Base-by-base conservation (phyloP, 2,797 vertebrate species). In the Salmo trutta region DNA sequence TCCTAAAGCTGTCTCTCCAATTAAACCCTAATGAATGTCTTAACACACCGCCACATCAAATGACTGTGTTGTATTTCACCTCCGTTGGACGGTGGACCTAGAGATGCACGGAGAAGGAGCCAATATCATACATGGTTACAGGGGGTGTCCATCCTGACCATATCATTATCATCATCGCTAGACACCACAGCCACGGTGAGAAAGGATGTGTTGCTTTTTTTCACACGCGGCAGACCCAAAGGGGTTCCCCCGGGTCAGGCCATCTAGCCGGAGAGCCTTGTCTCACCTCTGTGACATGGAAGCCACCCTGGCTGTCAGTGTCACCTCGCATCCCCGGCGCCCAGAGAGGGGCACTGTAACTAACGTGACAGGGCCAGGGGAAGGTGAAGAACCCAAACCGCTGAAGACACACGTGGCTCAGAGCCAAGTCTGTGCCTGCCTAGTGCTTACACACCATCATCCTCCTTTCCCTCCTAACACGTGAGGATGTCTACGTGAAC, bases 401-500 rank as follows among this genome's bases (percentile, higher is more conserved):
- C 89, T 91, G 88, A 74, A 90, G 92, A 93, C 93, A 93, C 88
- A 87, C 84, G 89, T 91, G 90, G 93, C 93, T 93, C 88, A 81
- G 79, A 93, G 93, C 91, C 89, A 93, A 90, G 79, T 69, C 8
- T 53, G 8, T 41, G 24, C 65, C 5, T 33, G 14, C 65, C 52
- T 12, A 36, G 31, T 47, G 1, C 29, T 3, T 7, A 6, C 24
- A 12, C 14, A 16, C 21, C 17, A 73, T 75, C 59, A 17, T 12
- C n/a, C 10, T 36, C 67, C 16, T 59, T 64, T n/a, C 71, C 52
- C 53, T 75, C 71, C 79, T 88, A 88, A 88, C 91, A 90, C 85
- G 62, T 88, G 74, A 29, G 75, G 81, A 76, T 83, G 79, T 83
- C 69, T 12, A 84, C 84, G 87, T 87, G 77, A 92, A 93, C 87